These are phyloP conservation scores for Dryobota labecula DNA, from an alignment of 2,888 invertebrate species.

Conservation along the genomic window DNA sequence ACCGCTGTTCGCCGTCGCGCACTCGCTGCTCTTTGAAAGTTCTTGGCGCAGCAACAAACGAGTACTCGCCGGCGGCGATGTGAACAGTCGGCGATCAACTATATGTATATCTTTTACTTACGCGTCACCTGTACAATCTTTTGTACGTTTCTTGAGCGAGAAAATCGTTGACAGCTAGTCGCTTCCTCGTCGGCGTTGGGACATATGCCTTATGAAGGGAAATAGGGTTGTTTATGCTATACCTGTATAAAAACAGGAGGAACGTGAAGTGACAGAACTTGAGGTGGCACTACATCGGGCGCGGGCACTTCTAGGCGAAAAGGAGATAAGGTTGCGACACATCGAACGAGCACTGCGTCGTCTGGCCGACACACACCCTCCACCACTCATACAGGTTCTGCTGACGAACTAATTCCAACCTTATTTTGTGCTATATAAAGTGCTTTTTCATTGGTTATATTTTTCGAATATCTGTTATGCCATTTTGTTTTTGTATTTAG, in stretches of 20 bases:
- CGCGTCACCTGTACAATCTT: too few relatives aligned
- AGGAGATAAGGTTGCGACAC: constrained; percentile 94
- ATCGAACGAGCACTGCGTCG: constrained; percentile 94
- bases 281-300: constrained; percentile 96
- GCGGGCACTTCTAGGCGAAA: constrained; percentile 94
- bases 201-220: neutral
- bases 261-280: constrained; percentile 95
- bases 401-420: constrained; percentile 37
- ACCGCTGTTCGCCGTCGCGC: too few relatives aligned
- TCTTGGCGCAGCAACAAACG: too few relatives aligned
- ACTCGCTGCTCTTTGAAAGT: too few relatives aligned
- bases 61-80: too few relatives aligned
- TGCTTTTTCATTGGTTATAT: constrained; percentile 9
- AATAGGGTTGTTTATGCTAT: constrained; percentile 8
- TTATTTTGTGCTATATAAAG: neutral
- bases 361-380: constrained; percentile 84
- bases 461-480: neutral
- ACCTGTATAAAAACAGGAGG: constrained; percentile 89
- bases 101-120: too few relatives aligned
- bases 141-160: too few relatives aligned
- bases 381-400: constrained; percentile 80
- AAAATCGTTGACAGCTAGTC: too few relatives aligned
- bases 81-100: too few relatives aligned
- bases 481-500: neutral
- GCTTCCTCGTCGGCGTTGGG: neutral